Conservation (phyloP, 2,888 invertebrate species). For the Diloba caeruleocephala region DNA sequence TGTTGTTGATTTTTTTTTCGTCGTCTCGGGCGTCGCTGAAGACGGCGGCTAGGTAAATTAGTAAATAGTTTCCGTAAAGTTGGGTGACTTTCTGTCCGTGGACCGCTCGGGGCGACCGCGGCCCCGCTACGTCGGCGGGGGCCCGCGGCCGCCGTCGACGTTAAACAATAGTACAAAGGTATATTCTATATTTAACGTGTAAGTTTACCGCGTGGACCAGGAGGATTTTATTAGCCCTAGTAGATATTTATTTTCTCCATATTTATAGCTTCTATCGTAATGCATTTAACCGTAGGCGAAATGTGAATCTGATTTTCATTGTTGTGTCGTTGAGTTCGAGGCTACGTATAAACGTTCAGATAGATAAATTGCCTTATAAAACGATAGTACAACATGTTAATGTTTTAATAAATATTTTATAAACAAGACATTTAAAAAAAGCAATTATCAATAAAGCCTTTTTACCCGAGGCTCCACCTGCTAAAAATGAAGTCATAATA, state of each 20-base stretch:
- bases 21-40: constrained; percentile 37
- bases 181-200: constrained; percentile 80
- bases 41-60: constrained; percentile 50
- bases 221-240: constrained; percentile 78
- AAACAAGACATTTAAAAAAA: constrained; percentile 29
- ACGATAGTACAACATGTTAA: constrained; percentile 51
- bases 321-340: constrained; percentile 63
- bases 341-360: constrained; percentile 64
- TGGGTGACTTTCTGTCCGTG: constrained; percentile 40
- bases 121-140: constrained; percentile 28
- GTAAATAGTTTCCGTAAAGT: constrained; percentile 38
- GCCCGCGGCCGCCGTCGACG: constrained; percentile 60
- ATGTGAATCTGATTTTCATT: constrained; percentile 79
- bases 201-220: constrained; percentile 85
- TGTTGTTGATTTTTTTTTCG: constrained; percentile 68
- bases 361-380: constrained; percentile 53
- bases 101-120: constrained; percentile 35
- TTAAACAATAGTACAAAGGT: constrained; percentile 85
- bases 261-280: constrained; percentile 77
- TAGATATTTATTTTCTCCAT: constrained; percentile 85
- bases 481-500: constrained; percentile 27
- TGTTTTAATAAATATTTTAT: constrained; percentile 47
- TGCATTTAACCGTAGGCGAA: constrained; percentile 81
- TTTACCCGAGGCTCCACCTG: constrained; percentile 20
- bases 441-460: constrained; percentile 33